These are phyloP conservation scores for Drosophila phalerata DNA, from an alignment of 2,888 invertebrate species.

Conservation along the genomic window DNA sequence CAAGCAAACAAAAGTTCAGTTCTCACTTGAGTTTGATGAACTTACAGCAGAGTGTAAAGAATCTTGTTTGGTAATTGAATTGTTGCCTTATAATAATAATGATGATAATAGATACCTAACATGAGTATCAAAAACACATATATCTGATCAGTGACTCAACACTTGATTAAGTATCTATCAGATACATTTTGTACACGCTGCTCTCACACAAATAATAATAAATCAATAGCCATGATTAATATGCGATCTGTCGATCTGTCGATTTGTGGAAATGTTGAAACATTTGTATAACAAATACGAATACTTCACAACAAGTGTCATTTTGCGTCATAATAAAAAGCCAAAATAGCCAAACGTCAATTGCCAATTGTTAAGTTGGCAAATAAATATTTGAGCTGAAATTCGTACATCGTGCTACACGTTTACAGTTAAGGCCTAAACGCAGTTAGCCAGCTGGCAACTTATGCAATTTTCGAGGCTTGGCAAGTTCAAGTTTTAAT, in stretches of 20 bases:
- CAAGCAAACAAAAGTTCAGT: constrained; percentile 62
- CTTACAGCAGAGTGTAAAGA: constrained; percentile 41
- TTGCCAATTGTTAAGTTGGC: constrained; percentile 32
- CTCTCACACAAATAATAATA: constrained; percentile 58
- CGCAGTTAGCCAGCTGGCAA: constrained; percentile 29
- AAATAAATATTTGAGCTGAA: constrained; percentile 17
- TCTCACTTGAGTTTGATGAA: constrained; percentile 73
- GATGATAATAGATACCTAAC: constrained; percentile 26
- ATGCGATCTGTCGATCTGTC: constrained; percentile 6
- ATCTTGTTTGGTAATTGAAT: constrained; percentile 69
- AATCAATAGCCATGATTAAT: constrained; percentile 57
- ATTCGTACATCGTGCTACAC: constrained; percentile 17
- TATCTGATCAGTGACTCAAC: constrained; percentile 66
- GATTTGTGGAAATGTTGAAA: constrained; percentile 19
- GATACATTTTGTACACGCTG: constrained; percentile 63
- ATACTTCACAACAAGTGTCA: constrained; percentile 72
- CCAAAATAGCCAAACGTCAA: constrained; percentile 28
- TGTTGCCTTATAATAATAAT: constrained; percentile 65
- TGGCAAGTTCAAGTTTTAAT: constrained; percentile 68
- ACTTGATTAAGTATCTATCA: constrained; percentile 47
- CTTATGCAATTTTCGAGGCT: constrained; percentile 65
- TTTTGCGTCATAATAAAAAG: constrained; percentile 71
- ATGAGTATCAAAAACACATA: constrained; percentile 15
- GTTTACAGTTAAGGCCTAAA: constrained; percentile 34
- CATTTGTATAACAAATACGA: too few relatives aligned